These are phyloP conservation scores for Ectobius pallidus DNA, from an alignment of 2,888 invertebrate genomes.

Conservation along the genomic window DNA sequence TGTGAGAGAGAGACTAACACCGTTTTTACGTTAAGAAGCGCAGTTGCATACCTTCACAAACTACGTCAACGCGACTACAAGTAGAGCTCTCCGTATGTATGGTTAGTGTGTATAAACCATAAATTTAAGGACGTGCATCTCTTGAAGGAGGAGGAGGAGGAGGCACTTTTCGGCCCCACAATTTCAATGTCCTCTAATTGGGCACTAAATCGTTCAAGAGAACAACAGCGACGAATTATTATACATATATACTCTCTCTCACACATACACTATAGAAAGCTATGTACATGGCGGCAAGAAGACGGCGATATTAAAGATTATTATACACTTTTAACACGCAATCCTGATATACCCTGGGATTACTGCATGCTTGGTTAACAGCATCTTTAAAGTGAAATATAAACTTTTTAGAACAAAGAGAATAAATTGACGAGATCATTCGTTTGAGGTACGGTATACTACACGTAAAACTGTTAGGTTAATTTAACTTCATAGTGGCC, in stretches of 20 bases:
- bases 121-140: slow-evolving; percentile 23
- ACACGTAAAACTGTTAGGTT: too few species aligned
- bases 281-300: slow-evolving; percentile 1
- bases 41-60: slow-evolving; percentile 22
- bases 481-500: too few species aligned
- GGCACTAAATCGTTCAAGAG: slow-evolving; percentile 41
- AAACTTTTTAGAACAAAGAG: too few species aligned
- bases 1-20: too few species aligned
- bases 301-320: slow-evolving; percentile 25
- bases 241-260: slow-evolving; percentile 1
- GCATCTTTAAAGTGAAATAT: too few species aligned
- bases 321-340: slow-evolving; percentile 25
- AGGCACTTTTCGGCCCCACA: slow-evolving; percentile 33
- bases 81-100: background rate
- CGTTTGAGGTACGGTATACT: too few species aligned
- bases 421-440: too few species aligned
- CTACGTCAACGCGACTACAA: background rate
- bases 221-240: slow-evolving; percentile 35
- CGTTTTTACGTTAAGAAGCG: background rate
- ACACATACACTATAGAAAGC: background rate
- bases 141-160: background rate
- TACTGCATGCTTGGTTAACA: too few species aligned
- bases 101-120: slow-evolving; percentile 6
- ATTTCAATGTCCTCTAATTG: slow-evolving; percentile 44
- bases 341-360: too few species aligned